A percentile compares a stretch with the other conserved stretches of the same genome.
Evolutionary conservation across 2,113 vertebrate genomes (phyloP).

Genomic region (Crotalus horridus): DNA sequence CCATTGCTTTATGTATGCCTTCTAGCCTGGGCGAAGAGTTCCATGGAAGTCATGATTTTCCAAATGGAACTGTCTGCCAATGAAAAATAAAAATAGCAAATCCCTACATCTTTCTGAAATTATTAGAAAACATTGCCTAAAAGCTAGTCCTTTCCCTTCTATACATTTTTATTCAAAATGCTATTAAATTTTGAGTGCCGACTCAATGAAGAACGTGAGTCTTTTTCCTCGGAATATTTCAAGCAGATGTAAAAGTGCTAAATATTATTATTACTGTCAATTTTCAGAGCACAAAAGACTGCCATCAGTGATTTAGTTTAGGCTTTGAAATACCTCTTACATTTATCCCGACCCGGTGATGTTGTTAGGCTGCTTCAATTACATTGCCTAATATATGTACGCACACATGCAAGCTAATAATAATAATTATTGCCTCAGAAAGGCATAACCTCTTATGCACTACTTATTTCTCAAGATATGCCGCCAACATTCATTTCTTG

Average conservation of each 20-base stretch:
- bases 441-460: conserved; percentile 20
- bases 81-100: not conserved
- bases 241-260: not conserved
- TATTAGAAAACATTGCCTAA: not conserved
- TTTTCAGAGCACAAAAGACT: conserved; percentile 44
- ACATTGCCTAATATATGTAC: not conserved
- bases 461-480: conserved; percentile 26
- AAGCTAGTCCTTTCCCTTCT: not conserved
- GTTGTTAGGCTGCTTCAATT: conserved; percentile 38
- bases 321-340: conserved; percentile 29
- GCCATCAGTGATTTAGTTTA: conserved; percentile 29
- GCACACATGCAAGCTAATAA: not conserved
- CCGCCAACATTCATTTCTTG: conserved; percentile 32
- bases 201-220: not conserved
- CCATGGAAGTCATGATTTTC: not conserved
- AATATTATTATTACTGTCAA: conserved; percentile 26
- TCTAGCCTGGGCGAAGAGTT: not conserved
- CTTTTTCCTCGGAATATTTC: not conserved
- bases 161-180: not conserved
- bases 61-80: not conserved
- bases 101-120: not conserved
- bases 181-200: conserved; percentile 7
- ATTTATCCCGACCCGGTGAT: not conserved
- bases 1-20: not conserved
- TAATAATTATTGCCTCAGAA: conserved; percentile 44